Base-by-base conservation (phyloP, 2,113 vertebrate genomes). In the Megaptera novaeangliae region DNA sequence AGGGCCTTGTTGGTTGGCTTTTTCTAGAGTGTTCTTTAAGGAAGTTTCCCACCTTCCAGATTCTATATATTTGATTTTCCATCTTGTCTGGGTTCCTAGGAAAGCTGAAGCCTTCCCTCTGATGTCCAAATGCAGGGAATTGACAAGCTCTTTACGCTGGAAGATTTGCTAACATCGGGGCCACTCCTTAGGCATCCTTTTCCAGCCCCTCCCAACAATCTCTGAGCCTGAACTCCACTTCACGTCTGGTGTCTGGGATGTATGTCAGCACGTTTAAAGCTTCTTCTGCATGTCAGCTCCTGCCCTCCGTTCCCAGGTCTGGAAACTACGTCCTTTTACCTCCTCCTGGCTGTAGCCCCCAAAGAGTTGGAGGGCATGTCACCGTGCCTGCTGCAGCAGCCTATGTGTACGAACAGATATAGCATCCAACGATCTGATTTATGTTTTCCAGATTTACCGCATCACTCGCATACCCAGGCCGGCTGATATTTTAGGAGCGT, bases 401-500 rank as follows among this genome's bases (percentile, higher is more conserved):
- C 66, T 83, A 0, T 85, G 89, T 25, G n/a, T 63, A 17, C 0
- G 18, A 69, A 61, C 96, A 85, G 91, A 97, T 80, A 93, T 8
- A 95, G 83, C 90, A 87, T 68, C 97, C 15, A 25, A 82, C 52
- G 36, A 78, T 95, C 96, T 92, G 97, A 91, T 97, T 96, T 97
- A 93, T 94, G 82, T 96, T 86, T 96, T 86, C 96, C 97, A 96
- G 93, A 95, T 96, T 96, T 89, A 82, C 96, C 90, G 12, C 97
- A 96, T 97, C 94, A 52, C 69, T 88, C 46, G 15, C 92, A 93
- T 75, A 93, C 97, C 78, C 86, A 8, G 88, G 13, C 89, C 91
- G 55, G 88, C 72, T 97, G 97, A 97, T 98, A 98, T 95, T 98
- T 96, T 96, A 71, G 92, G 95, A 89, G 61, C n/a, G 39, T 96